Base-by-base conservation (phyloP, 53 echinoderm and acorn worm species). In the Paelopatides confundens region DNA sequence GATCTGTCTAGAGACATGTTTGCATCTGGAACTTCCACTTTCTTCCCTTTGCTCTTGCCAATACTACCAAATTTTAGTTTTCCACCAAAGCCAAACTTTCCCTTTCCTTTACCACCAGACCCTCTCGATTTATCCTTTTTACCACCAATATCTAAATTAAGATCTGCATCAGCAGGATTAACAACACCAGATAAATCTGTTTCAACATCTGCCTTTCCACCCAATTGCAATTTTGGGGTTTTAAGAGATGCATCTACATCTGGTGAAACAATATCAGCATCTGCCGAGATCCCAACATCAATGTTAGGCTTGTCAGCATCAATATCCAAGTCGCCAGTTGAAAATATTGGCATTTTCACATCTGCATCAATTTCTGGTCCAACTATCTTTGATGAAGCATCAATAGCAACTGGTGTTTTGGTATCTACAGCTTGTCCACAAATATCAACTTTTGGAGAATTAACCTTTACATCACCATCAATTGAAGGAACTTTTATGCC, bases 401-500 rank as follows among this genome's bases (percentile, higher is more conserved):
- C 87, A 34, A 89, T 48, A 39, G 53, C 65, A 2, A 90, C 66
- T 39, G 21, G 40, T 18, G 74, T 54, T 26, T 69, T 86, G 28
- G 85, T 33, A 65, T 90, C 85, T 27, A 84, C 62, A 52, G 65
- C 85, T 69, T 89, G 87, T 14, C 81, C 81, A 64, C 87, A 76
- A 14, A 91, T 62, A 86, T 90, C 93, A 27, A 88, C 87, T 49
- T 91, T 86, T 23, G 91, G 91, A 65, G 70, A 65, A 74, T 32
- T 37, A 28, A 83, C 71, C n/a, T 82, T 86, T 39, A 77, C 76
- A 77, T 68, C 89, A 43, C 92, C 94, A 76, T 81, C 89, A 32
- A 81, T 30, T 38, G 85, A 86, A 50, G 85, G 89, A 24, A 86
- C 94, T 66, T 94, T 92, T 62, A 92, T 77, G 26, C 85, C 92